Evolutionary conservation across 1,140 invertebrate species (phyloP).

Genomic region (Nylanderia fulva): DNA sequence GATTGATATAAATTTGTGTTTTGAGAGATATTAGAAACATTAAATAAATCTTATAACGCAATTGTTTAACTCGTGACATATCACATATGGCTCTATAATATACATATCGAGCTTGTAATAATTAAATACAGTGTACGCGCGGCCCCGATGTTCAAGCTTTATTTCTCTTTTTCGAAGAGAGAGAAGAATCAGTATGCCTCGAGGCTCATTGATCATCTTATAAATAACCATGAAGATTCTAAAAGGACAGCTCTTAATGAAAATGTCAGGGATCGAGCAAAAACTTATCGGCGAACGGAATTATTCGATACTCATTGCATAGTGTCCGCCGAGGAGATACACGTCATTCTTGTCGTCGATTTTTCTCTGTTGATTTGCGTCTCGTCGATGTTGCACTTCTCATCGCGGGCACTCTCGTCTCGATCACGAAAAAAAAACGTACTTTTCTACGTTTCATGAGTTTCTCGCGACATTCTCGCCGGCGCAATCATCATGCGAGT

Average conservation of each 20-base stretch:
- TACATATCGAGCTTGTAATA: slow-evolving; percentile 14
- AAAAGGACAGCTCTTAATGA: slow-evolving; percentile 62
- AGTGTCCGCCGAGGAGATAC: not conserved
- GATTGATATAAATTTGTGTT: not conserved
- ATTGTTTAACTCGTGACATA: not conserved
- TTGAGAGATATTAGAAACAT: not conserved
- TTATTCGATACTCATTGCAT: slow-evolving; percentile 57
- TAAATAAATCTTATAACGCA: not conserved
- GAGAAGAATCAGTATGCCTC: slow-evolving; percentile 40
- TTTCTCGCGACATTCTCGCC: not conserved
- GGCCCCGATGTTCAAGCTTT: not conserved
- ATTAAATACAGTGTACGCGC: slow-evolving; percentile 28
- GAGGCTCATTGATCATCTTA: slow-evolving; percentile 51
- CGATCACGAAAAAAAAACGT: slow-evolving; percentile 44
- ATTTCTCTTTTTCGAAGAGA: not conserved
- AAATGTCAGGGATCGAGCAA: slow-evolving; percentile 63
- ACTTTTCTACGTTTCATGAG: slow-evolving; percentile 32
- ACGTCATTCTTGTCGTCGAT: slow-evolving; percentile 32
- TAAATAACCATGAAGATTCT: slow-evolving; percentile 67
- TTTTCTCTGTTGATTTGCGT: slow-evolving; percentile 59
- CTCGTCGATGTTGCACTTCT: slow-evolving; percentile 26
- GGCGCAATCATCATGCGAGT: slow-evolving; percentile 37
- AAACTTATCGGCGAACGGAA: slow-evolving; percentile 25
- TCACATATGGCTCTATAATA: not conserved
- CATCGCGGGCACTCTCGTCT: slow-evolving; percentile 43